Evolutionary conservation across 2,797 vertebrate species (phyloP).

Genomic region (Furcifer pardalis): DNA sequence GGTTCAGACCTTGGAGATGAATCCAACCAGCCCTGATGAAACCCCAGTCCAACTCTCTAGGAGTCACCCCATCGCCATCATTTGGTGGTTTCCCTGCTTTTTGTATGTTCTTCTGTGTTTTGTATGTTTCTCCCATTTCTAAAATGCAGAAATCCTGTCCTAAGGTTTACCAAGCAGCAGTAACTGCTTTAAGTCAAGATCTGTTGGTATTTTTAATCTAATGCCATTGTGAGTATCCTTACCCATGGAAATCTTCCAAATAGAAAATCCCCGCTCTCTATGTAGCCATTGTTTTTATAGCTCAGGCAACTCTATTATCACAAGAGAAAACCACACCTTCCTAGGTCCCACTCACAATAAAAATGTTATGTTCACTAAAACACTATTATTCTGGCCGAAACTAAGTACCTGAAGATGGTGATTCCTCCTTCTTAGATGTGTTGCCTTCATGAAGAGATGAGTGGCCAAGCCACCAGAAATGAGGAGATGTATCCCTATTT

Average conservation of each 20-base stretch:
- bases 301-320: background rate
- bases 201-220: background rate
- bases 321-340: background rate
- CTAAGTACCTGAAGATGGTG: conserved; percentile 42
- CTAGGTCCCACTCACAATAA: background rate
- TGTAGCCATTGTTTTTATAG: background rate
- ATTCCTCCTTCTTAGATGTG: conserved; percentile 59
- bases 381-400: background rate
- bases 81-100: too few relatives aligned
- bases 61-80: too few relatives aligned
- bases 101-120: too few relatives aligned
- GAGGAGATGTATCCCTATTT: conserved; percentile 48
- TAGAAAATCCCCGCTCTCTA: background rate
- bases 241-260: background rate
- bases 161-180: too few relatives aligned
- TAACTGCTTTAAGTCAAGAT: too few relatives aligned
- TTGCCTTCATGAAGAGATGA: conserved; percentile 63
- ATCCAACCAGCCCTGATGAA: too few relatives aligned
- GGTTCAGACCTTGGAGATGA: background rate
- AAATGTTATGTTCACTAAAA: background rate
- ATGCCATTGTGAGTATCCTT: background rate
- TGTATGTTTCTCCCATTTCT: too few relatives aligned
- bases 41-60: too few relatives aligned
- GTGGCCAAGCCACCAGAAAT: conserved; percentile 84
- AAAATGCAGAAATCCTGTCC: too few relatives aligned